phyloP scores from a whole-genome alignment of 2,888 invertebrate species.

The Barypeithes pellucidus region DNA sequence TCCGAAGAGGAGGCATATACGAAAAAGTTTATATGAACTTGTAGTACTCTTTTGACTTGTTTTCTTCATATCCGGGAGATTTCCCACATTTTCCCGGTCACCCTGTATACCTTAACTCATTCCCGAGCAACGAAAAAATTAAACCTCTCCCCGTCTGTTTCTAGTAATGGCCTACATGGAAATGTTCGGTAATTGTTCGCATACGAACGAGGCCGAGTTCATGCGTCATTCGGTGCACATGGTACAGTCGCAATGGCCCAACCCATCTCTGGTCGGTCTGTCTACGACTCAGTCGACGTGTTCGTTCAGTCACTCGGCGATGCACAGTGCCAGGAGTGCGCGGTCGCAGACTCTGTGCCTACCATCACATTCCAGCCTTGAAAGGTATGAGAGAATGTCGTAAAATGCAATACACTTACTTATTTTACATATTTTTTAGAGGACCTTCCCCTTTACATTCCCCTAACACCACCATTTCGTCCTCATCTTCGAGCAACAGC shows the following conservation, averaged over 20 bases:
- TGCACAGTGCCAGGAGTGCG: slow-evolving; percentile 62
- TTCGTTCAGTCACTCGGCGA: slow-evolving; percentile 71
- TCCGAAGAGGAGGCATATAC: too few species aligned
- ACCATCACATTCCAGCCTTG: slow-evolving; percentile 63
- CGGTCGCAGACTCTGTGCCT: slow-evolving; percentile 64
- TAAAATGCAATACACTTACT: neutral
- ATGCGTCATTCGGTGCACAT: slow-evolving; percentile 90
- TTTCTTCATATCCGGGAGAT: too few species aligned
- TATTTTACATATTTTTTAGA: slow-evolving; percentile 53
- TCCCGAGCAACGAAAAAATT: too few species aligned
- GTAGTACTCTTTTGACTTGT: too few species aligned
- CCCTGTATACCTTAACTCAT: too few species aligned
- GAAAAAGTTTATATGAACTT: too few species aligned
- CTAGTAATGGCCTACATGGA: slow-evolving; percentile 97
- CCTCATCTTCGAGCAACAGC: slow-evolving; percentile 55
- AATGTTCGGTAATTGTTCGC: slow-evolving; percentile 93
- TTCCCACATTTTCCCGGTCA: too few species aligned
- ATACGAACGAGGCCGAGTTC: slow-evolving; percentile 84
- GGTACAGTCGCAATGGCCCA: slow-evolving; percentile 67
- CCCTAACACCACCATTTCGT: slow-evolving; percentile 59
- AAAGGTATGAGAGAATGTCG: slow-evolving; percentile 33
- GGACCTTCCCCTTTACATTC: slow-evolving; percentile 62
- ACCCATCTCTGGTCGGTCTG: slow-evolving; percentile 64
- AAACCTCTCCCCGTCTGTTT: slow-evolving; percentile 61
- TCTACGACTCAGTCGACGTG: slow-evolving; percentile 75